phyloP scores from a whole-genome alignment of 2,888 invertebrate species.

The Cephus pygmeus region DNA sequence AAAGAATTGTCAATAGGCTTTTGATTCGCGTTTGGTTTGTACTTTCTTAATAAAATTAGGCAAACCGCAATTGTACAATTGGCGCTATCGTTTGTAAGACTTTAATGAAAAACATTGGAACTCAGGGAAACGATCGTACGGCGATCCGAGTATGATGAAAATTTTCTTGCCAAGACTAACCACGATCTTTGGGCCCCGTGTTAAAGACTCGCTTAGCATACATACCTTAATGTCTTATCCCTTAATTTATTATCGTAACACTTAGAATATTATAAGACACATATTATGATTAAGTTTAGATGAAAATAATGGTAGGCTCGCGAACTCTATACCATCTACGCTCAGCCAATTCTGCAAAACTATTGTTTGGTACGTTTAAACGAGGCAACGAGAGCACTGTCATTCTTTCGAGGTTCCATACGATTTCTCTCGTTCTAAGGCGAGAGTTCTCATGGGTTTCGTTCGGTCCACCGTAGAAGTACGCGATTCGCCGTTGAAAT shows the following conservation, averaged over 20 bases:
- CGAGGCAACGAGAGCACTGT: not conserved
- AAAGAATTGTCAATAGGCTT: not conserved
- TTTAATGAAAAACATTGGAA: not conserved
- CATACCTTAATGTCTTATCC: conserved; percentile 17
- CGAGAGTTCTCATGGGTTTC: not conserved
- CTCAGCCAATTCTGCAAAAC: not conserved
- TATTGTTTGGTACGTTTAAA: not conserved
- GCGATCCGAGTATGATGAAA: not conserved
- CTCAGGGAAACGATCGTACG: too few relatives aligned
- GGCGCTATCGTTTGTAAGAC: not conserved
- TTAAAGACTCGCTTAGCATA: conserved; percentile 5
- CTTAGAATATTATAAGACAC: conserved; percentile 26
- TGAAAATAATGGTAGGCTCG: conserved; percentile 18
- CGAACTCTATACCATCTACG: conserved; percentile 4
- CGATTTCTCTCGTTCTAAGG: not conserved
- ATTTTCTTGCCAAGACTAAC: not conserved
- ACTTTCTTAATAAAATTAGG: not conserved
- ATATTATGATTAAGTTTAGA: conserved; percentile 20
- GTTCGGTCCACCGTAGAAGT: not conserved
- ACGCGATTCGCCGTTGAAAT: not conserved
- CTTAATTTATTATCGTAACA: conserved; percentile 23
- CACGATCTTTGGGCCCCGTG: not conserved
- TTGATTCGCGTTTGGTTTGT: not conserved
- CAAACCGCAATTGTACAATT: not conserved
- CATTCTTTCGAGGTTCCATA: not conserved